Evolutionary conservation across 1,140 invertebrate species (phyloP), one percentile per base, ranked within the genome.

Genomic region (Drosophila pachea): DNA sequence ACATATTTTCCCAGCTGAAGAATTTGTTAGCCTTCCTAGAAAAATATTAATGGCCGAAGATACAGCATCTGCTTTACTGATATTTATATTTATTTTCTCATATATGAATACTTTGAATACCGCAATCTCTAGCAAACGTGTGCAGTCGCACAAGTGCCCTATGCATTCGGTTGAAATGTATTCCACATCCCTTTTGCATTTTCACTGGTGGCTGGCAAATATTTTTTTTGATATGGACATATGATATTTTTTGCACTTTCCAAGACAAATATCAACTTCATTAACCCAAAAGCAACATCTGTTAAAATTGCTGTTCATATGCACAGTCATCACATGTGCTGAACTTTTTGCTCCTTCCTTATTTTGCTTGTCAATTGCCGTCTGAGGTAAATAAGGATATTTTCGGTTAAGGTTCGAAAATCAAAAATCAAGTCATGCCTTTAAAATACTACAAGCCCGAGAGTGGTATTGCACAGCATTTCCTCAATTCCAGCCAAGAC

Each of bases 401-500:
- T 22, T 71, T 58, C 38, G 47, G 42, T 16, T 65, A 78, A 83
- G 22, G 73, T 68, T 83, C 78, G 66, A 63, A 58, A 68, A 58
- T 60, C 55, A 50, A 36, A 83, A 84, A 74, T 78, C 55, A 73
- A 76, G 68, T 59, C 78, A 63, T 73, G 69, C 62, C 67, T 60
- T 82, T 73, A 73, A 78, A 56, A 64, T 74, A 68, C 58, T 49
- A 58, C 55, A 72, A 74, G 71, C 56, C 68, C 53, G 60, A 59
- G 56, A 68, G 65, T 47, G 31, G 40, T n/a, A 42, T 16, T 59
- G 59, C 70, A 70, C 71, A 82, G 65, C 74, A 82, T 82, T 82
- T 82, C 78, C 78, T 74, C 78, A 76, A 83, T 84, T 84, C 59
- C 68, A 76, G 79, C 65, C 73, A 76, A 70, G 79, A 75, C 78